Evolutionary conservation across 2,797 vertebrate genomes (phyloP).

Genomic region (Pipistrellus pygmaeus): DNA sequence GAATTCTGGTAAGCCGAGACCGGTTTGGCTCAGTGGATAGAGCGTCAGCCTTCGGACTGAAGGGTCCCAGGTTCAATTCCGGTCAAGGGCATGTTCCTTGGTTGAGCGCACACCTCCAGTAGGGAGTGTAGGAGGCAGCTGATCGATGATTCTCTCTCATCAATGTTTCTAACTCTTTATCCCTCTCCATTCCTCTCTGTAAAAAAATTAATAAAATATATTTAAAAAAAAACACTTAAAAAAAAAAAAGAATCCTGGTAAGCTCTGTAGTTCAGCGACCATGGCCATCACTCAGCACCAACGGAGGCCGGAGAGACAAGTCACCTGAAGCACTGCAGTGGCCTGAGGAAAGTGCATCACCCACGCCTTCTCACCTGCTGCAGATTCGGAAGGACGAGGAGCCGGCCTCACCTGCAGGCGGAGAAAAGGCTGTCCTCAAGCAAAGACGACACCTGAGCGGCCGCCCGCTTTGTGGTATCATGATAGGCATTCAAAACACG

Average conservation of each 20-base stretch:
- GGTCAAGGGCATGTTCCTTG: no score
- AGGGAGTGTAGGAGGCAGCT: no score
- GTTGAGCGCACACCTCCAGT: no score
- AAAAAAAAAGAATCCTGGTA: not conserved
- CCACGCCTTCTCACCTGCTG: not conserved
- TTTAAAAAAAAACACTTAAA: not conserved
- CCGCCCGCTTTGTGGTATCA: not conserved
- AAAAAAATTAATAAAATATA: no score
- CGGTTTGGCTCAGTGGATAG: no score
- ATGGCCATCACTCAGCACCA: not conserved
- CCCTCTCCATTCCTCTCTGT: no score
- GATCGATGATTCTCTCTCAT: no score
- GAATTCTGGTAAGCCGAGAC: not conserved
- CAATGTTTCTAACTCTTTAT: no score
- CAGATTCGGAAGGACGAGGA: not conserved
- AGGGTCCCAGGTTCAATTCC: no score
- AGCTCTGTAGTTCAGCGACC: slow-evolving; percentile 21
- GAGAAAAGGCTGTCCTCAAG: not conserved
- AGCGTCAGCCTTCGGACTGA: no score
- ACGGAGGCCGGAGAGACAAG: not conserved
- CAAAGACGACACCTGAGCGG: not conserved
- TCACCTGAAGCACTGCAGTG: not conserved
- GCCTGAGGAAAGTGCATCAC: not conserved
- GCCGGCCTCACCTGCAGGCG: not conserved
- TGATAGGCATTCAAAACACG: not conserved